Base-by-base conservation (phyloP, 2,113 vertebrate species). In the Cisticola juncidis region DNA sequence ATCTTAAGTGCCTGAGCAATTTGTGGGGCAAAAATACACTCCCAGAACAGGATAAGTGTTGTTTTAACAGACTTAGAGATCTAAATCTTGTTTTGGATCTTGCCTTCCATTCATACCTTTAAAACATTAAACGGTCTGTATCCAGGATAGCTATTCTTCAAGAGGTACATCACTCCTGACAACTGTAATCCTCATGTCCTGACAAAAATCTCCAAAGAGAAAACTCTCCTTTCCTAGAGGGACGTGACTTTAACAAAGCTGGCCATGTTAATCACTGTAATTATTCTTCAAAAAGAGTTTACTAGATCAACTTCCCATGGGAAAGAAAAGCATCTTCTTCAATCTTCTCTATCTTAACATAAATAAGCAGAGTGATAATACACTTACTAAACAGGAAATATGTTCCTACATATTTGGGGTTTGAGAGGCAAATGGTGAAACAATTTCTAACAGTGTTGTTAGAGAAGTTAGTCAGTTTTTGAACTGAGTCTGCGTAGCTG, bases 41-140 rank as follows among this genome's bases (percentile, higher is more conserved):
- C 56, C 35, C 68, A 73, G 42, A 78, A 70, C 24, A 83, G 79
- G 71, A 50, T 78, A 93, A 93, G 19, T 83, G 35, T n/a, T 81
- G 29, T 29, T 47, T 93, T 94, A 92, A 70, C 38, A 38, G 92
- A 80, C 71, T 86, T 81, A 70, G 29, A 88, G 38, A 65, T 51
- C 72, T 86, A 93, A 94, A 88, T 94, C 90, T 90, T 94, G 64
- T 57, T 96, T 93, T 78, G 83, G 10, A 86, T 81, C 47, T 86
- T 61, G 25, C 15, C 48, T 45, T 95, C 81, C 60, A 31, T 91
- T 80, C 79, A 86, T 86, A 74, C 65, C 31, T 92, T 93, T 83
- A 90, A 83, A 87, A 90, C 1, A 1, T 33, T 95, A 84, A 94
- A 74, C 9, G 18, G 11, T 82, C 44, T 74, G 42, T 77, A 73